Evolutionary conservation across 2,113 vertebrate species (phyloP).

Genomic region (Pogonocichla stellata): DNA sequence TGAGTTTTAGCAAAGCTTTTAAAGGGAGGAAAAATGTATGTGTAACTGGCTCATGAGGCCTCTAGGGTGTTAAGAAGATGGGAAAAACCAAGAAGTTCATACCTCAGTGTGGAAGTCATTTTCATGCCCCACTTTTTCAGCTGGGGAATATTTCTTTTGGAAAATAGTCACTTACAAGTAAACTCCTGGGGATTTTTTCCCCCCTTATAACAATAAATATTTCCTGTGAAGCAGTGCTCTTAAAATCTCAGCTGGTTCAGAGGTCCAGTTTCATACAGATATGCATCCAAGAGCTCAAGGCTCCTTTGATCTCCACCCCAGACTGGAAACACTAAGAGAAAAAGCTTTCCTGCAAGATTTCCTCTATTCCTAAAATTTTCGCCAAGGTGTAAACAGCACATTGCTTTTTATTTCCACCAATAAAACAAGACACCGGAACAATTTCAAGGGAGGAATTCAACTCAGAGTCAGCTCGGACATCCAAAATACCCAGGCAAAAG

Average conservation of each 20-base stretch:
- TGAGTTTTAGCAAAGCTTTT: neutral
- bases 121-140: neutral
- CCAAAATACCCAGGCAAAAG: neutral
- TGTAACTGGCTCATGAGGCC: neutral
- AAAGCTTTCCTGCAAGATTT: neutral
- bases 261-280: neutral
- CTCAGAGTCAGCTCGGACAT: neutral
- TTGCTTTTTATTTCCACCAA: neutral
- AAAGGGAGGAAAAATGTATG: neutral
- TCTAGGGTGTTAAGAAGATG: neutral
- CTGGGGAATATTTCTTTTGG: neutral
- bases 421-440: neutral
- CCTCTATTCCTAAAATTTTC: neutral
- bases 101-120: neutral
- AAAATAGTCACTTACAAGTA: neutral
- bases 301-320: constrained; percentile 18
- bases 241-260: neutral
- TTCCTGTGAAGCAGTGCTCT: neutral
- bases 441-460: neutral
- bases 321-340: neutral
- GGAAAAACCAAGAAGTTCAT: neutral
- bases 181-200: neutral
- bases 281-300: neutral
- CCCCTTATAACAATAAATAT: neutral
- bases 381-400: neutral